Conservation (phyloP, 2,888 invertebrate genomes). For the Nematopogon swammerdamellus region DNA sequence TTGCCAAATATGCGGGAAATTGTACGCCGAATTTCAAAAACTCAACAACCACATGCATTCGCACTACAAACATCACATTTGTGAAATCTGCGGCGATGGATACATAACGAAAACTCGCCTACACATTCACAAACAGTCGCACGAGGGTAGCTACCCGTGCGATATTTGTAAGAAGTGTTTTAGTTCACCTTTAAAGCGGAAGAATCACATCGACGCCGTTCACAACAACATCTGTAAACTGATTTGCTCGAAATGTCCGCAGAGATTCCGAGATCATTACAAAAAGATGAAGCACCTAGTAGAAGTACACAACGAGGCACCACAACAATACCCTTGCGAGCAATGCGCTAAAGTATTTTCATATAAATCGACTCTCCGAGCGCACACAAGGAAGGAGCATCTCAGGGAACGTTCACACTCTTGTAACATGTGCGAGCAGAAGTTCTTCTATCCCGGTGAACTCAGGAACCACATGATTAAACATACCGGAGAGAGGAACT, state of each 20-base stretch:
- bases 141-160: too few relatives aligned
- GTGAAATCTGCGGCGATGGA: too few relatives aligned
- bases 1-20: too few relatives aligned
- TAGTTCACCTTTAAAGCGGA: neutral
- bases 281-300: neutral
- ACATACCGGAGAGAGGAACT: neutral
- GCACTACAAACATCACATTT: too few relatives aligned
- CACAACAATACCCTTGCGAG: slow-evolving; percentile 18
- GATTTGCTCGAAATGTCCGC: slow-evolving; percentile 12
- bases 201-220: neutral
- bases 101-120: too few relatives aligned
- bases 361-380: neutral
- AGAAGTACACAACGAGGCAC: neutral
- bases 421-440: neutral
- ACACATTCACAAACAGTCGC: too few relatives aligned
- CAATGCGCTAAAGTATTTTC: slow-evolving; percentile 14
- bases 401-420: neutral
- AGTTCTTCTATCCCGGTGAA: neutral
- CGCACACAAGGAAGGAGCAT: neutral
- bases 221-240: neutral
- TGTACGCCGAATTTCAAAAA: too few relatives aligned
- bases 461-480: neutral
- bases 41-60: too few relatives aligned
- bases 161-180: too few relatives aligned
- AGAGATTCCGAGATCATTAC: neutral